Evolutionary conservation across 1,140 invertebrate species (phyloP), one percentile per base, ranked within the genome.

Genomic region (Trachymyrmex septentrionalis): DNA sequence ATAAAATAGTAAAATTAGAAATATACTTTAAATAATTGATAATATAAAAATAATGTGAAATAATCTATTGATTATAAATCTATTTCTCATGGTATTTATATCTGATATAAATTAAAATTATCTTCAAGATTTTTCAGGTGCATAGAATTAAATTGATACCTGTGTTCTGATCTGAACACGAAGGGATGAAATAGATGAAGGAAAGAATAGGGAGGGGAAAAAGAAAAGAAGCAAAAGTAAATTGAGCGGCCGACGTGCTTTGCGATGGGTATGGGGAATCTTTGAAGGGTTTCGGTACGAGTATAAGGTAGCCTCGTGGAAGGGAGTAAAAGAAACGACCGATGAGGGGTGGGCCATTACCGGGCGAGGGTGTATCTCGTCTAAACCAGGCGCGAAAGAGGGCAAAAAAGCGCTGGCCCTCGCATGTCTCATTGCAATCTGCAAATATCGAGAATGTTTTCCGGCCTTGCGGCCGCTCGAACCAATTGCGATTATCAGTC

Each of bases 391-490:
- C 87, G 73, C 78, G 73, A 90, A 88, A 91, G 67, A 87, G 84
- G 85, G 86, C 71, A 88, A 92, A 91, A 91, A 90, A 86, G 84
- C 88, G 71, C 81, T 61, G 90, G 91, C 85, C 91, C 89, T 95
- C 92, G 94, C 94, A 95, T 95, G 94, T 95, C 93, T 94, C 92
- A 92, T 94, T 94, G 94, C 93, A 95, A 95, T 95, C 92, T 94
- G 91, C 92, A 91, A 90, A 92, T 94, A 93, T 94, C 92, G 92
- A 94, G 93, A 94, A 94, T 94, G 93, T 94, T 91, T 91, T 87
- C 88, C 89, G 80, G 71, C 90, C 80, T 90, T 87, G 86, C 84
- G 86, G 66, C 88, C 81, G 80, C 82, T 75, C 71, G 84, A 91
- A 91, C 93, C 93, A 93, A 94, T 94, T 94, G 93, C 91, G 93